Evolutionary conservation across 2,888 invertebrate genomes (phyloP).

Genomic region (Nycteola revayana): DNA sequence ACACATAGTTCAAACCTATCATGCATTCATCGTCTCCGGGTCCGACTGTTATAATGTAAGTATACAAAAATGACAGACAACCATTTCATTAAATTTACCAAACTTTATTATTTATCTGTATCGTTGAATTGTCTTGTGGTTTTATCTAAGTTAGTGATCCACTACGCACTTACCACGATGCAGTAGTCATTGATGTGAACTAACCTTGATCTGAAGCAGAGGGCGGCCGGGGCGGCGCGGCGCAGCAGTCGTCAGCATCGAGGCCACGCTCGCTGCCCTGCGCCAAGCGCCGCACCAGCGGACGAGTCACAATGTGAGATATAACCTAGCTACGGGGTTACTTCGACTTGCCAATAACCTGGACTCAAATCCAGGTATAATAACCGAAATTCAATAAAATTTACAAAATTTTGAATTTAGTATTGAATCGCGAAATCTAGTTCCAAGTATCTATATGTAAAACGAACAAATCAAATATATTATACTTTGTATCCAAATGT

Average conservation of each 20-base stretch:
- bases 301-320: conserved; percentile 81
- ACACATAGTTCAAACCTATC: conserved; percentile 8
- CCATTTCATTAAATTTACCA: no score
- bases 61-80: no score
- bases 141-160: no score
- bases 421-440: conserved; percentile 12
- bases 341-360: conserved; percentile 54
- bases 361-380: conserved; percentile 26
- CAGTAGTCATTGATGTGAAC: conserved; percentile 32
- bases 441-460: conserved; percentile 35
- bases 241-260: conserved; percentile 79
- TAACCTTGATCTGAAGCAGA: conserved; percentile 77
- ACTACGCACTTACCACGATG: conserved; percentile 25
- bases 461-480: conserved; percentile 30
- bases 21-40: conserved; percentile 15
- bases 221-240: conserved; percentile 77
- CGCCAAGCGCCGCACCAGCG: conserved; percentile 81
- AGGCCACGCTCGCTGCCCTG: conserved; percentile 79
- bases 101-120: no score
- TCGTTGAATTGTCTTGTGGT: no score
- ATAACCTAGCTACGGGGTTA: conserved; percentile 71
- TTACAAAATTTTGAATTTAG: conserved; percentile 19
- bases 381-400: conserved; percentile 12
- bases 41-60: no score
- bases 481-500: conserved; percentile 27